Conservation (phyloP, 2,113 vertebrate species). For the Progne subis region DNA sequence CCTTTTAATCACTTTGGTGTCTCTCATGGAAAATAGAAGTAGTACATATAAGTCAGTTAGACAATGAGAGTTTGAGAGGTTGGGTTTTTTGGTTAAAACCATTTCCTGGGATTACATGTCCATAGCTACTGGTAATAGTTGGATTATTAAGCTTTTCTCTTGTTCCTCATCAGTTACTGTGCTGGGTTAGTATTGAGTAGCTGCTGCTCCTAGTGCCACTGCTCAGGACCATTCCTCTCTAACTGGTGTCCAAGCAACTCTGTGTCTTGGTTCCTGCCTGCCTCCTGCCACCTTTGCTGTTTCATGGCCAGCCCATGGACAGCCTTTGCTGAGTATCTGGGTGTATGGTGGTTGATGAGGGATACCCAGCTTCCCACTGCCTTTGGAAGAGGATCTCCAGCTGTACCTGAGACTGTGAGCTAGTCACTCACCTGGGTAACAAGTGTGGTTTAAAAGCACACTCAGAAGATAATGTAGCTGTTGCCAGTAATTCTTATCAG, state of each 20-base stretch:
- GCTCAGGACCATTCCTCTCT: neutral
- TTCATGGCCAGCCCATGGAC: neutral
- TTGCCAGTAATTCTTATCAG: neutral
- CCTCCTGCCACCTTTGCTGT: neutral
- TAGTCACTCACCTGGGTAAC: neutral
- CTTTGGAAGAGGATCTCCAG: neutral
- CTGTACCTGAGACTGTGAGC: neutral
- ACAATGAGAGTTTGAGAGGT: neutral
- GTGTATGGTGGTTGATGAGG: neutral
- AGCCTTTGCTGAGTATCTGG: neutral
- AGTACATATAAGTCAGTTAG: neutral
- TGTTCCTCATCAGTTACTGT: neutral
- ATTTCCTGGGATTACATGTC: neutral
- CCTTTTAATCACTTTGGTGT: neutral
- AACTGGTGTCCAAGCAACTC: neutral
- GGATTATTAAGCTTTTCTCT: neutral
- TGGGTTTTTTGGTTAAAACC: accelerated
- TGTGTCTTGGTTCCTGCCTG: neutral
- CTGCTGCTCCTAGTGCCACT: neutral
- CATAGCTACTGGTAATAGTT: neutral
- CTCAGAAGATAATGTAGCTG: neutral
- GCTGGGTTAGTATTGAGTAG: neutral
- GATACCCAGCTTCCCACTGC: neutral
- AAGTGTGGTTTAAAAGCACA: neutral
- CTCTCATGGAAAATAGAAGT: neutral